Percentiles rank a stretch among this genome's conserved stretches.
Conservation (phyloP, 2,888 invertebrate species). For the Drosophila prolongata region DNA sequence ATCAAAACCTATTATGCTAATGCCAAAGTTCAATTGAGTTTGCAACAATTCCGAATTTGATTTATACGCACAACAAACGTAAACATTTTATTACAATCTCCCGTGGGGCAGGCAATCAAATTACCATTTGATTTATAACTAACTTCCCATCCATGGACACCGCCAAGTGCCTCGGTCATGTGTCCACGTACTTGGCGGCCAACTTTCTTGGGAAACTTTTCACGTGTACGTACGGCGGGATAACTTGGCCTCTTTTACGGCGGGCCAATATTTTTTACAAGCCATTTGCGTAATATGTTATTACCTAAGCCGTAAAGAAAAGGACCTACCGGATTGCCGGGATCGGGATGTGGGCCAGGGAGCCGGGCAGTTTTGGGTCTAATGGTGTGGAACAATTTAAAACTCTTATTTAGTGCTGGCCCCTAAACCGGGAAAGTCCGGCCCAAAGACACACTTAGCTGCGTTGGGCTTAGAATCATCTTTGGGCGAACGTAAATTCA, state of each 20-base stretch:
- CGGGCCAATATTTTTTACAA: constrained; percentile 63
- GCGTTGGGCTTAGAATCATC: constrained; percentile 24
- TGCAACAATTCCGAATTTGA: constrained; percentile 37
- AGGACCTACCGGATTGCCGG: constrained; percentile 16
- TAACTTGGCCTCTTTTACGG: constrained; percentile 9
- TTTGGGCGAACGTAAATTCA: constrained; percentile 19
- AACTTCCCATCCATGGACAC: constrained; percentile 21
- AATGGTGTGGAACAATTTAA: constrained; percentile 48
- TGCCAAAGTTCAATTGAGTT: constrained; percentile 33
- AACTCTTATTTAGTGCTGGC: constrained; percentile 36
- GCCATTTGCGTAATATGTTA: constrained; percentile 78
- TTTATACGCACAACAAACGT: constrained; percentile 30
- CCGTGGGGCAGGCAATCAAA: constrained; percentile 44
- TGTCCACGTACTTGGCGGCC: constrained; percentile 29
- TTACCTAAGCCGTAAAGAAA: constrained; percentile 68
- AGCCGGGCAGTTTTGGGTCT: constrained; percentile 24
- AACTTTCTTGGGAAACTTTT: constrained; percentile 33
- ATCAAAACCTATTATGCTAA: constrained; percentile 11
- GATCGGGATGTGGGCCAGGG: background rate
- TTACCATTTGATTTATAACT: constrained; percentile 68
- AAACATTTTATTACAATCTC: constrained; percentile 38
- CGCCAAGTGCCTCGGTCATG: constrained; percentile 10
- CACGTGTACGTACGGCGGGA: background rate
- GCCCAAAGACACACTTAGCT: constrained; percentile 17
- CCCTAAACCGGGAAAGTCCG: constrained; percentile 1